Percentiles rank a stretch among this genome's conserved stretches.
These are phyloP conservation scores for Epizoanthus rinbou DNA, from an alignment of 92 coral and sea anemone genomes.

Conservation along the genomic window DNA sequence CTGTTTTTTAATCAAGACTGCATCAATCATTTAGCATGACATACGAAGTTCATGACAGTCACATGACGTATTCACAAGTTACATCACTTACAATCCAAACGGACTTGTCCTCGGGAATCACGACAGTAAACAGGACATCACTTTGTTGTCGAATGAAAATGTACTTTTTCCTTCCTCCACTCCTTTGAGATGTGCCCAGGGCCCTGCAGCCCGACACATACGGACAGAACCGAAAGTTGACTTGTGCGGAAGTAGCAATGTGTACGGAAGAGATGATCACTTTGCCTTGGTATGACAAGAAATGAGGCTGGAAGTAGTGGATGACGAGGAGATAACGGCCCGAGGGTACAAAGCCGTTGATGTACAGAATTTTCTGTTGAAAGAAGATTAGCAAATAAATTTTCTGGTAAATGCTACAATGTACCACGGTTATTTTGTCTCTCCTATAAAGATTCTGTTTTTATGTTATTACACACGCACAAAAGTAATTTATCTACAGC, in stretches of 20 bases:
- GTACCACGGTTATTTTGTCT: no score
- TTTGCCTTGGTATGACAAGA: slow-evolving; percentile 73
- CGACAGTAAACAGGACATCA: slow-evolving; percentile 66
- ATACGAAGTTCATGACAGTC: no score
- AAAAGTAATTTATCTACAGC: no score
- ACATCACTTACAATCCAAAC: slow-evolving; percentile 91
- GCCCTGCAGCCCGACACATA: slow-evolving; percentile 91
- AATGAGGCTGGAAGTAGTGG: slow-evolving; percentile 88
- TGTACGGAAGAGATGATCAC: slow-evolving; percentile 78
- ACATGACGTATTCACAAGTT: no score
- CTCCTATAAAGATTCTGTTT: no score
- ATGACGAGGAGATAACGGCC: slow-evolving; percentile 89
- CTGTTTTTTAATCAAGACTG: no score
- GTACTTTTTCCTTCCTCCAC: slow-evolving; percentile 65
- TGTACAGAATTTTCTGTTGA: slow-evolving; percentile 75
- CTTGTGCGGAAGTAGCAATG: slow-evolving; percentile 67
- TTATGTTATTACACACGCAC: no score
- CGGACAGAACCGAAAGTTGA: slow-evolving; percentile 82
- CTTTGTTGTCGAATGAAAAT: slow-evolving; percentile 63
- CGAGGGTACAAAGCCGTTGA: slow-evolving; percentile 59
- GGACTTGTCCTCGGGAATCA: slow-evolving; percentile 74
- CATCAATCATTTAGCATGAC: no score
- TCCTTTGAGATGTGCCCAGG: slow-evolving; percentile 56
- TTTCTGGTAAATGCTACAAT: neutral
- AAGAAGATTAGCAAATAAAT: neutral